Evolutionary conservation across 1,140 invertebrate species (phyloP).

Genomic region (Leptestheria dahalacensis): DNA sequence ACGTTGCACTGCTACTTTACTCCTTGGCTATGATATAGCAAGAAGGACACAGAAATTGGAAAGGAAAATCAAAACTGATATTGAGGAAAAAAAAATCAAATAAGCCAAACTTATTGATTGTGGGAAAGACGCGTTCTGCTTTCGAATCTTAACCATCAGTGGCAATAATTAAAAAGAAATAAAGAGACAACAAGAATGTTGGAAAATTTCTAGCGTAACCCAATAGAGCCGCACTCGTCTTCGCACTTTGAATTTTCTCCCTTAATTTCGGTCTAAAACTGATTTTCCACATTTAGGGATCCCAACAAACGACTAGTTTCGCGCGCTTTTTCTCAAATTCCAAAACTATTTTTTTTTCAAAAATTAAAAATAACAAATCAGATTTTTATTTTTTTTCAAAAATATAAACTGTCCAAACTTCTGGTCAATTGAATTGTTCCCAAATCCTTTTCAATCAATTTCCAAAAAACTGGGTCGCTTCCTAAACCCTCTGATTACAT

Average conservation of each 20-base stretch:
- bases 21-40: too few relatives aligned
- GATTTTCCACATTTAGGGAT: background rate
- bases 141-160: background rate
- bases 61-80: too few relatives aligned
- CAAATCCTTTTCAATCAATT: background rate
- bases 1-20: too few relatives aligned
- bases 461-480: background rate
- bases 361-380: background rate
- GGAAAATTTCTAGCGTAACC: too few relatives aligned
- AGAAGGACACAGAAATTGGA: too few relatives aligned
- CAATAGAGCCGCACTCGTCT: background rate
- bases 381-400: background rate
- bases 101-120: background rate
- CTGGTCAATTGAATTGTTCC: background rate
- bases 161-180: background rate
- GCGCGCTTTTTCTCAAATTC: background rate
- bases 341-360: background rate
- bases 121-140: background rate
- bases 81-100: background rate
- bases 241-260: background rate
- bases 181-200: too few relatives aligned
- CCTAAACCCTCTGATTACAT: background rate
- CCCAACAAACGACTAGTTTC: background rate
- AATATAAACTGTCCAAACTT: background rate
- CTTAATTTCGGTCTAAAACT: too few relatives aligned